These are phyloP conservation scores for Crypturellus undulatus DNA, from an alignment of 2,113 vertebrate genomes.

Conservation along the genomic window DNA sequence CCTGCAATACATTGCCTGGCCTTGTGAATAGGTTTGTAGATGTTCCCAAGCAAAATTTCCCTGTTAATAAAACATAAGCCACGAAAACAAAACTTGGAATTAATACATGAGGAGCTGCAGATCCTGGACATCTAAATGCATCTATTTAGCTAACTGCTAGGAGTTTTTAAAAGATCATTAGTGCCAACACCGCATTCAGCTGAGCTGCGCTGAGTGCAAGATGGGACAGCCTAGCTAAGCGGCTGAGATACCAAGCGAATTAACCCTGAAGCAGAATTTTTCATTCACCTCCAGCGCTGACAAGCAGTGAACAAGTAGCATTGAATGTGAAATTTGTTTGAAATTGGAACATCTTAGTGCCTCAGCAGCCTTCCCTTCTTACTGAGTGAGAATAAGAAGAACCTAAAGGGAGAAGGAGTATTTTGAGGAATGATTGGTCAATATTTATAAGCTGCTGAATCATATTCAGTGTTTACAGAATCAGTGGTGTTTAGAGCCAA, in stretches of 20 bases:
- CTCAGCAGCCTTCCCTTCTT: not conserved
- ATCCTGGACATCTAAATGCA: not conserved
- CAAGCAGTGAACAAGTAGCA: not conserved
- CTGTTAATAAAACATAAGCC: not conserved
- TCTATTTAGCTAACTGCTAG: not conserved
- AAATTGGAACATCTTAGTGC: not conserved
- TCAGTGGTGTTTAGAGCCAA: not conserved
- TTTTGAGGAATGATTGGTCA: not conserved
- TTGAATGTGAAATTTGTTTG: not conserved
- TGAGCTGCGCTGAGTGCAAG: not conserved
- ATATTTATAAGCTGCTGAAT: not conserved
- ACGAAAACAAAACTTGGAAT: not conserved
- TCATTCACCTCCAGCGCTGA: not conserved
- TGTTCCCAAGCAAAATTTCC: not conserved
- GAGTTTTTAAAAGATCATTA: not conserved
- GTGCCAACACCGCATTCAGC: not conserved
- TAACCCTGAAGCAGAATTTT: not conserved
- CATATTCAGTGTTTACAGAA: not conserved
- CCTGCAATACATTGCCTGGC: constrained; percentile 21
- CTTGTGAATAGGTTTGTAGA: not conserved
- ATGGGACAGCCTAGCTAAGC: not conserved
- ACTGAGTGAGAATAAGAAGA: not conserved
- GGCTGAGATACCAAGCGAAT: not conserved
- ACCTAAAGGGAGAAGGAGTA: not conserved
- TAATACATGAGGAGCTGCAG: not conserved